Percentiles rank a stretch among this genome's conserved stretches.
These are phyloP conservation scores for Saccostrea cuccullata DNA, from an alignment of 1,140 invertebrate species.

Conservation along the genomic window DNA sequence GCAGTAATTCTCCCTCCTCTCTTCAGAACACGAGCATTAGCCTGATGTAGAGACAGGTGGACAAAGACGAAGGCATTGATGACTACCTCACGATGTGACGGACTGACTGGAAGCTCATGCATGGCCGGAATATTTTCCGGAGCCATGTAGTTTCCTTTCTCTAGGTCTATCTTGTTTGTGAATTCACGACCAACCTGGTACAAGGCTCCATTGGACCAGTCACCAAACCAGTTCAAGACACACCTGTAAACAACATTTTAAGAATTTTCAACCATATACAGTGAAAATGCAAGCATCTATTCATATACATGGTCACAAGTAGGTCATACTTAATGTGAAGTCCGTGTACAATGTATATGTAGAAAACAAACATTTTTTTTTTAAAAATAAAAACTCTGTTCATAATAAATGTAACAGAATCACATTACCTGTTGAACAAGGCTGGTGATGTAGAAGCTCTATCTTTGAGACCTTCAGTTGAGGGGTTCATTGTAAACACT, in stretches of 20 bases:
- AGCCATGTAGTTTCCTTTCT: conserved; percentile 84
- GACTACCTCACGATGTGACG: conserved; percentile 94
- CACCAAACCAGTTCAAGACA: conserved; percentile 99
- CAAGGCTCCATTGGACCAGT: conserved; percentile 98
- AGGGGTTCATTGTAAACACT: conserved; percentile 99
- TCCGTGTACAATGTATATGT: not conserved
- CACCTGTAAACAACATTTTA: conserved; percentile 81
- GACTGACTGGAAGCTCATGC: conserved; percentile 87
- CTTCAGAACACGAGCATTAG: conserved; percentile 92
- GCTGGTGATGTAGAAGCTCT: conserved; percentile 98
- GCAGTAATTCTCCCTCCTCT: conserved; percentile 96
- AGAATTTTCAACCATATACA: too few species aligned
- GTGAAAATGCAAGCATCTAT: too few species aligned
- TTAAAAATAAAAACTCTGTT: too few species aligned
- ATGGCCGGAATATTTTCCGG: conserved; percentile 93
- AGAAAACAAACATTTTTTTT: not conserved
- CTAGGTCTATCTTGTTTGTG: conserved; percentile 82
- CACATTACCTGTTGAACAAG: conserved; percentile 91
- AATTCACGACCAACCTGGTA: conserved; percentile 90
- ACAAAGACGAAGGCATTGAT: conserved; percentile 99
- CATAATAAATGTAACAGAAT: not conserved
- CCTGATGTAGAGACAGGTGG: conserved; percentile 97
- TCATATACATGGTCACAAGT: not conserved
- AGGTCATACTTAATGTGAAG: not conserved
- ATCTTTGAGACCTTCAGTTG: conserved; percentile 97